phyloP scores from a whole-genome alignment of 2,113 vertebrate species.

The Xiphophorus hellerii region DNA sequence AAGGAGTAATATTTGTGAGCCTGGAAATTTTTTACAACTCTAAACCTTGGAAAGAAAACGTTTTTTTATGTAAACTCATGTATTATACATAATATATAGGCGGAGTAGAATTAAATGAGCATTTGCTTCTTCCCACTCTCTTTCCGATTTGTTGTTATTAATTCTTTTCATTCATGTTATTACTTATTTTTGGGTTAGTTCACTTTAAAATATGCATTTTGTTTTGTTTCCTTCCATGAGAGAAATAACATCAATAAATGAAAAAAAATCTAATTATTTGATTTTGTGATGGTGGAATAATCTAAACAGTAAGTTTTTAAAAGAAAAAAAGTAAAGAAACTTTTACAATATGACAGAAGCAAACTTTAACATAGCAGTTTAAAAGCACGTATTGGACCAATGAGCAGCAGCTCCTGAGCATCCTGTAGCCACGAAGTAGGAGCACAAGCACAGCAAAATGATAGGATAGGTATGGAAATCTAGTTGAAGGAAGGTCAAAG shows the following conservation, averaged over 20 bases:
- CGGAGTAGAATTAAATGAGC: too few relatives aligned
- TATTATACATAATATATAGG: too few relatives aligned
- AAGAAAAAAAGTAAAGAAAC: not conserved
- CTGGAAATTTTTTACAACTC: not conserved
- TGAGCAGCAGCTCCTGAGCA: constrained; percentile 45
- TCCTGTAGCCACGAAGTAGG: constrained; percentile 54
- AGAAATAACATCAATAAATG: too few relatives aligned
- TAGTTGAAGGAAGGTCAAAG: constrained; percentile 82
- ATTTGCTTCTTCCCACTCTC: too few relatives aligned
- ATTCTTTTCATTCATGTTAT: too few relatives aligned
- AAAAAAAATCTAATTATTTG: too few relatives aligned
- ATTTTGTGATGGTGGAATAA: not conserved
- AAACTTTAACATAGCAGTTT: not conserved
- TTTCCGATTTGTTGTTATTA: too few relatives aligned
- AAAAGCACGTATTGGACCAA: not conserved
- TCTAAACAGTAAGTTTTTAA: not conserved
- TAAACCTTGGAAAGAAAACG: not conserved
- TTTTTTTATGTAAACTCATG: too few relatives aligned
- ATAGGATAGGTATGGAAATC: constrained; percentile 83
- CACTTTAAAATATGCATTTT: too few relatives aligned
- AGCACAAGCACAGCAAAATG: constrained; percentile 62
- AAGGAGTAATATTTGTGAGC: not conserved
- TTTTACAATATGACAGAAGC: too few relatives aligned
- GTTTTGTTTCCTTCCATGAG: too few relatives aligned
- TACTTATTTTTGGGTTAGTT: too few relatives aligned